Evolutionary conservation across 2,797 vertebrate species (phyloP).

Genomic region (Ctenopoma multispine): DNA sequence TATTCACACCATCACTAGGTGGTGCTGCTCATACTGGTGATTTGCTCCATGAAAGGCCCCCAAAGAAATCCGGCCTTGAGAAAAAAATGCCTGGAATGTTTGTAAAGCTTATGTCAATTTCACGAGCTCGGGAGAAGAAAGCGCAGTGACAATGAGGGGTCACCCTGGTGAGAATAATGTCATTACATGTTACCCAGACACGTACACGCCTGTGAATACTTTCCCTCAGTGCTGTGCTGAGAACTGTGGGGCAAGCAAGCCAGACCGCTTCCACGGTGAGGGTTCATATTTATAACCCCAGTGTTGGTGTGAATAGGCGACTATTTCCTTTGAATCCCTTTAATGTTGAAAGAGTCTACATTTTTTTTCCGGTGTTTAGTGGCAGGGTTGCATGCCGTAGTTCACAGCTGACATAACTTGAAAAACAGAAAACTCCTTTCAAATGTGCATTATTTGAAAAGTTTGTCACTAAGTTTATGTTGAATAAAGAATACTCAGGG

Average conservation of each 20-base stretch:
- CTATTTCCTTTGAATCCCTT: slow-evolving; percentile 67
- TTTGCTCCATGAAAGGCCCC: slow-evolving; percentile 56
- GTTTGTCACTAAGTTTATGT: slow-evolving; percentile 1
- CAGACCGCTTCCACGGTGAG: slow-evolving; percentile 49
- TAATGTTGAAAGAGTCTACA: slow-evolving; percentile 50
- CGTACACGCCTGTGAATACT: slow-evolving; percentile 69
- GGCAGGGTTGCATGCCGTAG: slow-evolving; percentile 23
- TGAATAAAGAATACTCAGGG: slow-evolving; percentile 11
- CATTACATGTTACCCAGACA: slow-evolving; percentile 83
- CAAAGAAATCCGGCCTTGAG: slow-evolving; percentile 78
- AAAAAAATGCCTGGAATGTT: slow-evolving; percentile 88
- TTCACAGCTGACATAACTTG: slow-evolving; percentile 23
- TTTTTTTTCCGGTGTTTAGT: slow-evolving; percentile 31
- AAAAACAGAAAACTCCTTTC: slow-evolving; percentile 4
- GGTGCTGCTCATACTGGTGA: slow-evolving; percentile 64
- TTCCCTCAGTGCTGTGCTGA: slow-evolving; percentile 47
- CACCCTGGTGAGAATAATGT: slow-evolving; percentile 84
- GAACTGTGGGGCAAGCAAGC: slow-evolving; percentile 56
- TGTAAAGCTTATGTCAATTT: slow-evolving; percentile 87
- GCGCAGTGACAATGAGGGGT: slow-evolving; percentile 81
- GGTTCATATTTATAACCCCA: slow-evolving; percentile 70
- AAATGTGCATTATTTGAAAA: background rate
- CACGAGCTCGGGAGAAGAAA: slow-evolving; percentile 83
- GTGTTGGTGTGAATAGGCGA: slow-evolving; percentile 41
- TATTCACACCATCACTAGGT: slow-evolving; percentile 60